phyloP scores from a whole-genome alignment of 2,888 invertebrate genomes.

The Caenorhabditis panamensis region DNA sequence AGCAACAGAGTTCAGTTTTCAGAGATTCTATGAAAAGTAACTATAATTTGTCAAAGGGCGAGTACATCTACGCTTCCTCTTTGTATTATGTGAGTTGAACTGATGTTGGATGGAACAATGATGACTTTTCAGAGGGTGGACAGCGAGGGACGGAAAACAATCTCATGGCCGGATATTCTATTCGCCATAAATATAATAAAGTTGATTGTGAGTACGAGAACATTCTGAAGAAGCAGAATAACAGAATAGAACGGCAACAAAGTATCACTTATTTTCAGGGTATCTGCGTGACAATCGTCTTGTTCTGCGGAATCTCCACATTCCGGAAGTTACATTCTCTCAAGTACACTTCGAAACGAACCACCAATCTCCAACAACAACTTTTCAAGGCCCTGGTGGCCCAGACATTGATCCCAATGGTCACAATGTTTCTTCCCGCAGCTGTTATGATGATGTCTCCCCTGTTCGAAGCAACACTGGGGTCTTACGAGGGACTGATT shows the following conservation, averaged over 20 bases:
- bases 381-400: constrained; percentile 56
- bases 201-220: constrained; percentile 37
- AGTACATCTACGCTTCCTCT: constrained; percentile 49
- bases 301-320: constrained; percentile 46
- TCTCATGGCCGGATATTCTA: constrained; percentile 46
- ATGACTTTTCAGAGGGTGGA: constrained; percentile 27
- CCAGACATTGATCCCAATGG: constrained; percentile 49
- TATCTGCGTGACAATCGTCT: constrained; percentile 40
- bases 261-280: constrained; percentile 17
- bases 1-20: constrained; percentile 3
- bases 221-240: not conserved
- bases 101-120: too few species aligned
- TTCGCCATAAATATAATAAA: constrained; percentile 51
- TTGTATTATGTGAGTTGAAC: constrained; percentile 48
- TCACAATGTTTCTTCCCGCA: constrained; percentile 53
- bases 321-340: constrained; percentile 42
- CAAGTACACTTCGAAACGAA: constrained; percentile 38
- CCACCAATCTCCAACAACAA: constrained; percentile 43
- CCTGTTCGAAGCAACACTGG: constrained; percentile 44
- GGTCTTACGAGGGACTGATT: constrained; percentile 40
- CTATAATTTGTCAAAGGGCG: constrained; percentile 44
- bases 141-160: constrained; percentile 20
- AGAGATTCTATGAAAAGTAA: constrained; percentile 42
- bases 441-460: constrained; percentile 52
- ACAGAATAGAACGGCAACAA: not conserved